Evolutionary conservation across 1,140 invertebrate genomes (phyloP), one percentile per base, ranked within the genome.

Genomic region (Lepidurus arcticus): DNA sequence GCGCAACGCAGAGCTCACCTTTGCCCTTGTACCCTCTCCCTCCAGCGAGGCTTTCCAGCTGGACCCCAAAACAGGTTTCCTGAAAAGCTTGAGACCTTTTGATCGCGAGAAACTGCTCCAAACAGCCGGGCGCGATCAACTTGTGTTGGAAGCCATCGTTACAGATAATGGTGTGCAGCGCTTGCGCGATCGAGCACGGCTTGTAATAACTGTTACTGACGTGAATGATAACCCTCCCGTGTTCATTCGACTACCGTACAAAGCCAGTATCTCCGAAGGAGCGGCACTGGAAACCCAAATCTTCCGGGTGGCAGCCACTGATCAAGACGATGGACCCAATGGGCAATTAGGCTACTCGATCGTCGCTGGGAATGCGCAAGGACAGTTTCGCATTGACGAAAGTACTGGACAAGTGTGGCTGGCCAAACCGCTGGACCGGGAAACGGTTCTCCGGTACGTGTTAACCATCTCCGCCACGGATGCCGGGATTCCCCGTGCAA

Each of bases 171-270:
- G 96, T 0, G 87, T 88, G 74, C 89, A 90, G 5, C 88, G 92
- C 78, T 84, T 96, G 9, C 89, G 90, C 73, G 95, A 97, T 83
- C 92, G 92, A 79, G 93, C 96, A n/a, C 92, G 94, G 85, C 90
- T 98, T 0, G 92, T 92, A 79, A 91, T 98, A 43, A 91, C 91
- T 81, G 89, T 98, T 24, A 91, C 90, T 0, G 96, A 98, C 84
- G 91, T 96, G 5, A 98, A 98, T 84, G 96, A 98, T 85, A 96
- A 98, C 85, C 87, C 91, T 1, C 96, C 96, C 0, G 88, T 91
- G 79, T 98, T 98, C 85, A 87, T 91, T 43, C 85, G 92, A 73
- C 87, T 90, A 9, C 93, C 94, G 0, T 97, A 97, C 84, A 90
- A 89, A 82, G 91, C 93, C 0, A 91, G 94, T 83, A 89, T 78